Conservation (phyloP, 2,888 invertebrate species). For the Phyllotreta cruciferae region DNA sequence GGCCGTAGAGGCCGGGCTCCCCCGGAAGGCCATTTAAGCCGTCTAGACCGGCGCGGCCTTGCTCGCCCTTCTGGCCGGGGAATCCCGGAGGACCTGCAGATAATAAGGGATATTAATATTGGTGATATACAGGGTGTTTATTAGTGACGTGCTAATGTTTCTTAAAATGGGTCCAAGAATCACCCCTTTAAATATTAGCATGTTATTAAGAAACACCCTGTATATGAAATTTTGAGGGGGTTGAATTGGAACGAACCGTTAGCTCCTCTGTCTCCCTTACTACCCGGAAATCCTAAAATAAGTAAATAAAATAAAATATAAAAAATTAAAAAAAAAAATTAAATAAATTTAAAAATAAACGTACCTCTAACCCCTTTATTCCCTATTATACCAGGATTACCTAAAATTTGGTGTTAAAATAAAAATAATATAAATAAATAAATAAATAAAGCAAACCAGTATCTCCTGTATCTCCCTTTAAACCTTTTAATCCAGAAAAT, state of each 20-base stretch:
- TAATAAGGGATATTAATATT: conserved; percentile 2
- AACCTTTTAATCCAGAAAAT: conserved; percentile 2
- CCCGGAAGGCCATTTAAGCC: conserved; percentile 91
- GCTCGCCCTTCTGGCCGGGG: conserved; percentile 66
- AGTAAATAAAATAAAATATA: too few species aligned
- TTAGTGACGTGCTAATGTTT: too few species aligned
- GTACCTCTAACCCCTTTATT: conserved; percentile 23
- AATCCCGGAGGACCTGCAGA: conserved; percentile 47
- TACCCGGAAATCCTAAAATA: too few species aligned
- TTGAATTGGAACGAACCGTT: conserved; percentile 22
- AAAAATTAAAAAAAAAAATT: conserved; percentile 5
- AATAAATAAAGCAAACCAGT: conserved; percentile 24
- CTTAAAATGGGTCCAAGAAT: too few species aligned
- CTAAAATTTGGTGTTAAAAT: conserved; percentile 17
- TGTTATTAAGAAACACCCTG: too few species aligned
- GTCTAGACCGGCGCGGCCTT: conserved; percentile 78
- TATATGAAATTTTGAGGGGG: too few species aligned
- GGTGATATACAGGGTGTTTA: background rate
- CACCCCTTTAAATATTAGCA: too few species aligned
- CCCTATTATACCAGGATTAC: conserved; percentile 29
- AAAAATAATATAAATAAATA: conserved; percentile 22
- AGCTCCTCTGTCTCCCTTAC: conserved; percentile 11
- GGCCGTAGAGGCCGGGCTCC: conserved; percentile 87
- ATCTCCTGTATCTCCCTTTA: conserved; percentile 8
- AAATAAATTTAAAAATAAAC: conserved; percentile 6